Base-by-base conservation (phyloP, 2,797 vertebrate genomes). In the Anabas testudineus region DNA sequence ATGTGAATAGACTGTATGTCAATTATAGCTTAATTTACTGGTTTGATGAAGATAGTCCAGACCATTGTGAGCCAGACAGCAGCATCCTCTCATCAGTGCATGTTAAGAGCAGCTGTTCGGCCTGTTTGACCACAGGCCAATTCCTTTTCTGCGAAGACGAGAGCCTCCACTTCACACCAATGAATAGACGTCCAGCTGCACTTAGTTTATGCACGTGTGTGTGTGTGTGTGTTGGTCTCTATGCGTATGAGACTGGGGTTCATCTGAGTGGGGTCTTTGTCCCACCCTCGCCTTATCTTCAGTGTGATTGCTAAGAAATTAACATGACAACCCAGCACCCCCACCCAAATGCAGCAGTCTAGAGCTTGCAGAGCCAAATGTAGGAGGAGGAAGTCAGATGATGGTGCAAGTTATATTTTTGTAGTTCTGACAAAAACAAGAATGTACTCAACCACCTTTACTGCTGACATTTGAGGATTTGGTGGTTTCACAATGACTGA, bases 101-200 rank as follows among this genome's bases (percentile, higher is more conserved):
- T 69, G 34, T 72, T 55, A 59, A 42, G 58, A 41, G 84, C 81
- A 80, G 84, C 84, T 88, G 86, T 74, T 53, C n/a, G 68, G 55
- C 47, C 64, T 41, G 41, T 69, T 58, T 81, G 61, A 68, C 73
- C 65, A 36, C 61, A 18, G 55, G 56, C 71, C 16, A 4, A 8
- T 46, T n/a, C 9, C 79, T 73, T 76, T 83, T 90, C 79, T 88
- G 69, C 71, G 14, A 4, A 18, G 55, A 65, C 32, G 59, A 86
- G 87, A 88, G 88, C 24, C 70, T 71, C 82, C 89, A 89, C 90
- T 92, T 80, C 86, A 88, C 78, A 32, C 64, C 76, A 21, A 9
- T 91, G 82, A 92, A 90, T 87, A 67, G 85, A 57, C 3, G 47
- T 56, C 82, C 89, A 92, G 90, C 87, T 92, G 92, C 87, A 79